These are phyloP conservation scores for Drosophila sproati DNA, from an alignment of 1,140 invertebrate genomes.

Conservation along the genomic window DNA sequence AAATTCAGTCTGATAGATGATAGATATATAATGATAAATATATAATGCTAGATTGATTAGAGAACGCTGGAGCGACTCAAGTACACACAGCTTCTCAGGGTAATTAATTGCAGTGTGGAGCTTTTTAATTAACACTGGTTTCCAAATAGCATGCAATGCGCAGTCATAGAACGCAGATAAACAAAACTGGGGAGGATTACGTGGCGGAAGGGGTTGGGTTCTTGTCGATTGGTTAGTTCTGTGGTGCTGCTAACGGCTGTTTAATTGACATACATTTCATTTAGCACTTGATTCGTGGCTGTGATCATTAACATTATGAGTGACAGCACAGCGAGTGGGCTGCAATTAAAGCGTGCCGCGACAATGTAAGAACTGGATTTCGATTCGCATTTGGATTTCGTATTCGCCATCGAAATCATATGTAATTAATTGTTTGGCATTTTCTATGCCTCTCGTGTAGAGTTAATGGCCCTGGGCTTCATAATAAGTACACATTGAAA, in stretches of 20 bases:
- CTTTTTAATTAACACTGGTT: conserved; percentile 16
- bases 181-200: neutral
- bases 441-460: conserved; percentile 35
- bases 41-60: too few relatives aligned
- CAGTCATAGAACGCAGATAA: conserved; percentile 16
- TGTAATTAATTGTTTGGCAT: conserved; percentile 47
- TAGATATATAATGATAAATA: too few relatives aligned
- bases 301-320: conserved; percentile 38
- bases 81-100: neutral
- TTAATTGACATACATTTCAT: conserved; percentile 49
- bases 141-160: conserved; percentile 5
- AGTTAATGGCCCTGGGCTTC: conserved; percentile 39
- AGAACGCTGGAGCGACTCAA: neutral
- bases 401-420: conserved; percentile 30
- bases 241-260: conserved; percentile 34
- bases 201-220: neutral
- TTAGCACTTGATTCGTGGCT: conserved; percentile 33
- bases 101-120: conserved; percentile 7
- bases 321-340: conserved; percentile 34
- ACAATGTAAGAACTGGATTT: conserved; percentile 30
- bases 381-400: neutral
- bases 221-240: too few relatives aligned
- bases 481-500: conserved; percentile 8
- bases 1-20: too few relatives aligned
- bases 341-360: conserved; percentile 15